Base-by-base conservation (phyloP, 2,888 invertebrate genomes). In the Lasioglossum marginatum region DNA sequence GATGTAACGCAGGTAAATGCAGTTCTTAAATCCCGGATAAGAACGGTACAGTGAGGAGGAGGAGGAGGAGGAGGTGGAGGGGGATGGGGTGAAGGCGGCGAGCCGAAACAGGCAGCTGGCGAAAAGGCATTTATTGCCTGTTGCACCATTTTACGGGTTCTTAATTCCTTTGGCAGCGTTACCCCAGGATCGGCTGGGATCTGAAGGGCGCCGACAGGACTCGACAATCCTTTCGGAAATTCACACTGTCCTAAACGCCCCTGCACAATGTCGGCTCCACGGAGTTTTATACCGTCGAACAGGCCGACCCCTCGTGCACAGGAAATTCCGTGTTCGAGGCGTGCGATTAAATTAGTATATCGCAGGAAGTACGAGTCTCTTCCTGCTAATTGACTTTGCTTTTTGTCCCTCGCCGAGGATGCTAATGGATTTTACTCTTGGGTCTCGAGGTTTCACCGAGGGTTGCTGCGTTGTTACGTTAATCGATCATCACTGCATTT, bases 101-200 rank as follows among this genome's bases (percentile, higher is more conserved):
- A 31, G 73, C 87, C 74, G 68, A 34, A 66, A 70, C 87, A 77
- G 85, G 91, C 94, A 94, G 92, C 94, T 93, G 94, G 94, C 92
- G 92, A 92, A 93, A 92, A 92, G 92, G 93, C 92, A 93, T 94
- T 94, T 94, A 94, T 93, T 93, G 92, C 93, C 91, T 86, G 88
- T 93, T 92, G 91, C 92, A 90, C 92, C 93, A 92, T 92, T 94
- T 94, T 93, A 94, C 92, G 93, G 92, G 90, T 92, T 92, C 93
- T 92, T 92, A 92, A 93, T 93, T 93, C 91, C 91, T 88, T 90
- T 82, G 82, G 85, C 82, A 80, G 75, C 77, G 75, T 89, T 90
- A 87, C 87, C 85, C 34, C 89, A 57, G 82, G 86, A 86, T 88
- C 75, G 10, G 66, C 77, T 74, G 74, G 81, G 83, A 83, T 84